Evolutionary conservation across 2,888 invertebrate species (phyloP), one percentile per base, ranked within the genome.

Genomic region (Tipula helvola): DNA sequence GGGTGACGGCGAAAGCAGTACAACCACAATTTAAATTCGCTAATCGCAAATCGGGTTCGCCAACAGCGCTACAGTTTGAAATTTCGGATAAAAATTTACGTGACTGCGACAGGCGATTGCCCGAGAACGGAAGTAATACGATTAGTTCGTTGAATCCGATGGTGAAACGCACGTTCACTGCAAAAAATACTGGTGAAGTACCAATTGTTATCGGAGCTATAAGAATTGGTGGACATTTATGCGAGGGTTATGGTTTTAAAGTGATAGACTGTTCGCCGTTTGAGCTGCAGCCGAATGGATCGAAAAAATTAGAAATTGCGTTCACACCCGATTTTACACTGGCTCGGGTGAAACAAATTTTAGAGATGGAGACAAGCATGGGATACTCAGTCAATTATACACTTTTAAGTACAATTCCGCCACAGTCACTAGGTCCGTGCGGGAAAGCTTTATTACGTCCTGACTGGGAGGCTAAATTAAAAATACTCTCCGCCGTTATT

Each of bases 111-210:
- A 89, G 89, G 87, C 90, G 57, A 42, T 86, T 18, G 28, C 83
- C 85, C 10, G 85, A 85, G 18, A 85, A 42, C 92, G 85, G 18
- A 42, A 42, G 85, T 44, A 42, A 42, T 42, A 42, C 85, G 5
- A 71, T 87, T n/a, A 16, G 57, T 12, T 13, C 87, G 7, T 12
- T 71, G 13, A 71, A 71, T 71, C 71, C 71, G 28, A 71, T 71
- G 71, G n/a, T 28, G 85, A 95, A 95, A 89, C 94, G 97, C 87
- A 94, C 96, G 83, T 98, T 98, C 91, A 94, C 95, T 10, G 96
- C 96, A 36, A 94, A 96, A 89, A 99, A 99, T 92, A 96, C 96
- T n/a, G 99, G 99, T 1, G 96, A 96, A 90, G 93, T 98, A 88
- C 94, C 96, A n/a, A 94, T 99, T 89, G 93, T 94, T 88, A 94